Percentiles rank a stretch among this genome's conserved stretches.
Evolutionary conservation across 64 coral and sea anemone species (phyloP).

Genomic region (Pocillopora verrucosa): DNA sequence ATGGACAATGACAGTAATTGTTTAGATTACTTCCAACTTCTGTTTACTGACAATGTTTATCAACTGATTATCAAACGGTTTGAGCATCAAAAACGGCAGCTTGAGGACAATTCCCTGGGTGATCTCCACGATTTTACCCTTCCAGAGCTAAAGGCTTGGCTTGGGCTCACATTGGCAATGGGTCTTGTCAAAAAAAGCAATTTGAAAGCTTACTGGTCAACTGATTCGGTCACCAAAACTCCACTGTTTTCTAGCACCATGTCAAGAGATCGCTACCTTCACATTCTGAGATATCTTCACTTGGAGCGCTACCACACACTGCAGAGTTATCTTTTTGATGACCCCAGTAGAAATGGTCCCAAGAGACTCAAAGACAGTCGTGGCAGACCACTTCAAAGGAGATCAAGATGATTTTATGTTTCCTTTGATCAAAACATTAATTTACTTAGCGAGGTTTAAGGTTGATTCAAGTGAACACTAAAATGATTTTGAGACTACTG

Average conservation of each 20-base stretch:
- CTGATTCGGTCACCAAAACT: neutral
- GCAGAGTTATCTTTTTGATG: neutral
- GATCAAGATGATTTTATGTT: constrained; percentile 36
- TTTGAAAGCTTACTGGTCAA: constrained; percentile 33
- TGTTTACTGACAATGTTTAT: constrained; percentile 35
- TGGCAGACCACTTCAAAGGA: constrained; percentile 48
- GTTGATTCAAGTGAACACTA: no score
- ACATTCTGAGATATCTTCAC: constrained; percentile 25
- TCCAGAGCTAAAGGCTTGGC: no score
- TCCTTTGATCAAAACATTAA: no score
- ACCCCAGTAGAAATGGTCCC: neutral
- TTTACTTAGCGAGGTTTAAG: no score
- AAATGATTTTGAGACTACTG: no score
- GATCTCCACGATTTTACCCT: no score
- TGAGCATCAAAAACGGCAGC: no score
- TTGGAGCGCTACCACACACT: constrained; percentile 13
- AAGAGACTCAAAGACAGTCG: constrained; percentile 37
- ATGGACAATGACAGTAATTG: constrained; percentile 36
- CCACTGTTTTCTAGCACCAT: constrained; percentile 29
- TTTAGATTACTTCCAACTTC: constrained; percentile 29
- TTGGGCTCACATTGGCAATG: constrained; percentile 13
- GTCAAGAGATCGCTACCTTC: constrained; percentile 28
- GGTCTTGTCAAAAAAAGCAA: constrained; percentile 13
- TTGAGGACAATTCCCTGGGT: no score
- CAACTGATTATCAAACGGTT: constrained; percentile 23